Evolutionary conservation across 2,113 vertebrate species (phyloP).

Genomic region (Lutjanus erythropterus): DNA sequence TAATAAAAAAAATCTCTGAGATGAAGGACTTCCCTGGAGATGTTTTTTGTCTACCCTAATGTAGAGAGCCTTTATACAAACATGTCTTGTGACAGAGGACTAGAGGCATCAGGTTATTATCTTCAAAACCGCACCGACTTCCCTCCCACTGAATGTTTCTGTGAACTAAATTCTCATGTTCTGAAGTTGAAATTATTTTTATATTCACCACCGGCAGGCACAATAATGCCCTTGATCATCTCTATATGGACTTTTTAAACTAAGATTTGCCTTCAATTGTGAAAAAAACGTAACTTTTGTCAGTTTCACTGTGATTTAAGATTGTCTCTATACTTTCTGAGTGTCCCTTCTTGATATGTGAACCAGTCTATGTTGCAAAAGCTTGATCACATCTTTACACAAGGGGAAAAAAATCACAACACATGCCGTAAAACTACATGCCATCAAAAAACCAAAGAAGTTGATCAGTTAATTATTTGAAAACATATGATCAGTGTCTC

Average conservation of each 20-base stretch:
- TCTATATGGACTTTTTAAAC: neutral
- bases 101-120: neutral
- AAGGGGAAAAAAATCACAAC: no score
- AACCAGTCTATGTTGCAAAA: no score
- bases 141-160: neutral
- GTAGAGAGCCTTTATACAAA: constrained; percentile 2
- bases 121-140: neutral
- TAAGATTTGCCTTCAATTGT: neutral
- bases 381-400: no score
- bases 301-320: no score
- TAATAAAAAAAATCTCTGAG: neutral
- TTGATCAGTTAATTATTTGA: neutral
- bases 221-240: neutral
- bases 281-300: no score
- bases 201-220: neutral
- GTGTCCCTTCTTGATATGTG: neutral
- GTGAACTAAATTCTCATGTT: neutral
- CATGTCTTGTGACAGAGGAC: constrained; percentile 23
- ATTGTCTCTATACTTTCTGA: no score
- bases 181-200: neutral
- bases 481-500: neutral
- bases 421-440: neutral
- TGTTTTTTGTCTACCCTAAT: neutral
- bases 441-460: neutral
- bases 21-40: neutral